Percentiles rank a stretch among this genome's conserved stretches.
These are phyloP conservation scores for Antrozous pallidus DNA, from an alignment of 2,797 vertebrate genomes.

Conservation along the genomic window DNA sequence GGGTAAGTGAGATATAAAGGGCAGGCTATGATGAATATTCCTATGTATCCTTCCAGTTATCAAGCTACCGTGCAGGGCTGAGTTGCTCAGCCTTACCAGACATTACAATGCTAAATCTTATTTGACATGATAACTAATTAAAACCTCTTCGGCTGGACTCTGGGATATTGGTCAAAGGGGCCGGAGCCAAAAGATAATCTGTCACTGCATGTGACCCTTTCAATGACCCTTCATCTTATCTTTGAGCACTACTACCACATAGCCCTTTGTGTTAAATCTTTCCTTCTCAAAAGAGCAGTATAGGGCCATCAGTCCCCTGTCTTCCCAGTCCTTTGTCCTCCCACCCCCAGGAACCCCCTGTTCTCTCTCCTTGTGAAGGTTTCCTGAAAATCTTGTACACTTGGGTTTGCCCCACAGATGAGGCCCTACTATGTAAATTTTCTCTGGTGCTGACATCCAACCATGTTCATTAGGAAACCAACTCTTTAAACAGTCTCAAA, in stretches of 20 bases:
- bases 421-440: background rate
- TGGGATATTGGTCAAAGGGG: background rate
- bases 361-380: background rate
- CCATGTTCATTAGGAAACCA: background rate
- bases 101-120: background rate
- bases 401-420: background rate
- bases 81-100: background rate
- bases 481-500: background rate
- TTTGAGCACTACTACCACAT: background rate
- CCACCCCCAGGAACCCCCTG: background rate
- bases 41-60: background rate
- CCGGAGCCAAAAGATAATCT: background rate
- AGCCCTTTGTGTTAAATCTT: background rate
- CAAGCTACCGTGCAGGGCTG: background rate
- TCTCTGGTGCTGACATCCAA: background rate
- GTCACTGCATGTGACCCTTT: background rate
- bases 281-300: background rate
- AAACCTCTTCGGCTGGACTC: background rate
- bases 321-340: background rate
- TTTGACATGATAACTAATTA: background rate
- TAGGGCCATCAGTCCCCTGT: background rate
- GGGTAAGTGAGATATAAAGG: background rate
- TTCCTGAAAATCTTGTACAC: background rate
- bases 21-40: background rate
- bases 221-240: background rate